Conservation (phyloP, 2,888 invertebrate species). For the Cremastinae sp. region DNA sequence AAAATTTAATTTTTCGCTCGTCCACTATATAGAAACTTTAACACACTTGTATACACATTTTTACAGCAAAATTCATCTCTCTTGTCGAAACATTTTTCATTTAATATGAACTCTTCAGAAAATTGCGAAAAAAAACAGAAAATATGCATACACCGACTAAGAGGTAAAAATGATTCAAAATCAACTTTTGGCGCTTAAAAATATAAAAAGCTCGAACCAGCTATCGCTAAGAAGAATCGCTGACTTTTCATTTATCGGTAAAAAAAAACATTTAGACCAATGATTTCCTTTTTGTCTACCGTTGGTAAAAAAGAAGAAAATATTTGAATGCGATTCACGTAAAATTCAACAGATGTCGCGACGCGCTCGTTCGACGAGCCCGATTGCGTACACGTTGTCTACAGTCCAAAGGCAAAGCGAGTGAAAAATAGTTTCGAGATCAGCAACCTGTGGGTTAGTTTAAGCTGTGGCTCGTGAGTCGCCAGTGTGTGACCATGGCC, state of each 20-base stretch:
- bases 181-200: no score
- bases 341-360: slow-evolving; percentile 25
- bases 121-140: no score
- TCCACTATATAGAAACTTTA: neutral
- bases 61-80: neutral
- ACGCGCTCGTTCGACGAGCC: slow-evolving; percentile 1
- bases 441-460: slow-evolving; percentile 62
- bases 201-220: no score
- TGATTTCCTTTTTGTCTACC: no score
- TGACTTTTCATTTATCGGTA: no score
- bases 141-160: no score
- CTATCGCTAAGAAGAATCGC: no score
- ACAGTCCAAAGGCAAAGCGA: slow-evolving; percentile 47
- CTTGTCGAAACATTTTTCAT: no score
- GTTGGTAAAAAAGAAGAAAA: neutral
- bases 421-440: slow-evolving; percentile 47
- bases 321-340: neutral
- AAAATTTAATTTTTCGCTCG: slow-evolving; percentile 80
- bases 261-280: no score
- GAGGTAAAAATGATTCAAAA: no score
- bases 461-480: slow-evolving; percentile 64
- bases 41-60: neutral
- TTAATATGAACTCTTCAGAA: no score
- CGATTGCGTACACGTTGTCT: slow-evolving; percentile 31
- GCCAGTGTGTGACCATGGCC: slow-evolving; percentile 71